These are phyloP conservation scores for Xenopus laevis DNA, from an alignment of 2,113 vertebrate species.

Conservation along the genomic window DNA sequence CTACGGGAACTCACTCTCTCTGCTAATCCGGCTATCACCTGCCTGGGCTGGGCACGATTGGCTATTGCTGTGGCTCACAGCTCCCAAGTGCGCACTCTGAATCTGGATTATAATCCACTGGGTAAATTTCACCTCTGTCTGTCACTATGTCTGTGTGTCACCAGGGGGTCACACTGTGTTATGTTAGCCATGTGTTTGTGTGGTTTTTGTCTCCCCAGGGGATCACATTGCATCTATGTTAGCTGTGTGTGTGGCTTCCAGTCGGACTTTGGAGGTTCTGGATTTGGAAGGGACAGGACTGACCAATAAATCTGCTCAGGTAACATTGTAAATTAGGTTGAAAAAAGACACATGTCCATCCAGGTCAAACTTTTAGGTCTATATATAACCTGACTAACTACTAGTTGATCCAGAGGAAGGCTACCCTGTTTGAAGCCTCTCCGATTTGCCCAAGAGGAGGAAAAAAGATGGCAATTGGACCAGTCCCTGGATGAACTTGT, in stretches of 20 bases:
- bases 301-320: slow-evolving; percentile 92
- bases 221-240: slow-evolving; percentile 94
- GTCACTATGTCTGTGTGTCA: neutral
- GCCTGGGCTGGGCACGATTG: slow-evolving; percentile 86
- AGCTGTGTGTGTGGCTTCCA: slow-evolving; percentile 89
- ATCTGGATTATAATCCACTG: slow-evolving; percentile 93
- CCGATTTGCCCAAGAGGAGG: too few relatives aligned
- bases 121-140: slow-evolving; percentile 63
- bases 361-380: too few relatives aligned
- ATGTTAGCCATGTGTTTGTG: slow-evolving; percentile 62
- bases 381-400: too few relatives aligned
- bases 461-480: too few relatives aligned
- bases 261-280: slow-evolving; percentile 88
- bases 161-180: neutral
- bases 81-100: slow-evolving; percentile 89
- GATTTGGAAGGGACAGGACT: slow-evolving; percentile 94
- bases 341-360: too few relatives aligned
- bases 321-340: slow-evolving; percentile 43
- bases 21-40: slow-evolving; percentile 87
- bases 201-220: slow-evolving; percentile 61
- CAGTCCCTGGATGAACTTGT: too few relatives aligned
- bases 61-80: slow-evolving; percentile 92
- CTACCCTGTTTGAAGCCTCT: too few relatives aligned
- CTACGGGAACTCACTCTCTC: slow-evolving; percentile 91
- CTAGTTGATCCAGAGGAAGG: too few relatives aligned